Evolutionary conservation across 2,113 vertebrate genomes (phyloP).

Genomic region (Synodontis membranacea): DNA sequence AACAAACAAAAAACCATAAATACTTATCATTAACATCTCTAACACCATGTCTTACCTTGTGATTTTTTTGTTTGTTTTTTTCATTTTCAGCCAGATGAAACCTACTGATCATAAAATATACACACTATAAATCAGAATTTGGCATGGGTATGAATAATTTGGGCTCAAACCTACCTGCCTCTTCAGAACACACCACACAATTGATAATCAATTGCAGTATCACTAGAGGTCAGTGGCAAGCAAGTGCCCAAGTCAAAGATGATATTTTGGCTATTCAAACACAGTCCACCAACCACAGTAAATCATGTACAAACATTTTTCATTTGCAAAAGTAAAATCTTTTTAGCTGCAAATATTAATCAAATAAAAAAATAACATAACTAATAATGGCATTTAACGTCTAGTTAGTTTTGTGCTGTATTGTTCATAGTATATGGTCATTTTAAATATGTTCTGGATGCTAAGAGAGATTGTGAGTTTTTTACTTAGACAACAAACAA

Average conservation of each 20-base stretch:
- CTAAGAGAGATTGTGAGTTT: not conserved
- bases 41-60: no score
- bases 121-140: no score
- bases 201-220: not conserved
- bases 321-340: slow-evolving; percentile 43
- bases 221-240: not conserved
- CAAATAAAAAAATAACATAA: not conserved
- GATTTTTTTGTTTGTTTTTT: no score
- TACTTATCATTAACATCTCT: no score
- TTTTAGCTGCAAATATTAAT: not conserved
- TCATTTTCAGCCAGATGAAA: no score
- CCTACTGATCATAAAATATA: no score
- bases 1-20: no score
- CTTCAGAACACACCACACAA: not conserved
- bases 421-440: not conserved
- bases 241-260: not conserved
- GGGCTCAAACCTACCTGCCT: not conserved
- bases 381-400: not conserved
- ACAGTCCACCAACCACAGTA: not conserved
- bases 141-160: no score
- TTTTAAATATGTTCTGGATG: not conserved
- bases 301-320: slow-evolving; percentile 65
- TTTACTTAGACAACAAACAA: not conserved
- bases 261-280: not conserved
- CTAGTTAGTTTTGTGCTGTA: not conserved